A percentile compares a stretch with the other conserved stretches of the same genome.
Conservation (phyloP, 2,888 invertebrate genomes). For the Phyto melanocephala region DNA sequence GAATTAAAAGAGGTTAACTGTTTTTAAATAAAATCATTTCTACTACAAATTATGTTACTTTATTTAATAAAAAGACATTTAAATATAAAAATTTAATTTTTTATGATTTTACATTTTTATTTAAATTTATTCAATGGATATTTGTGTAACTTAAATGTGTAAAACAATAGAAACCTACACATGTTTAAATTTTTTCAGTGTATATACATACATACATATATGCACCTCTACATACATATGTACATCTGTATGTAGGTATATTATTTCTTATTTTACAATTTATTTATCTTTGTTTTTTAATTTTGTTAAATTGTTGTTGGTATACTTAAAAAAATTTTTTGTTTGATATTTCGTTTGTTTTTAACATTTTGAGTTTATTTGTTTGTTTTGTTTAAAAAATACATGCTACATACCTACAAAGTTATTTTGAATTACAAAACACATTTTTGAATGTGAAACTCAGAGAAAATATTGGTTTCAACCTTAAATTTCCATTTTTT, state of each 20-base stretch:
- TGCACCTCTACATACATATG: too few relatives aligned
- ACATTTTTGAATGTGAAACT: constrained; percentile 28
- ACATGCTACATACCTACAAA: constrained; percentile 1
- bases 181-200: not conserved
- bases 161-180: not conserved
- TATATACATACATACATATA: not conserved
- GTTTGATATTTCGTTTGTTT: constrained; percentile 43
- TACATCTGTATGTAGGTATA: constrained; percentile 1
- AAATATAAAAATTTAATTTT: too few relatives aligned
- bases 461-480: constrained; percentile 43
- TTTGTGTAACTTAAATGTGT: too few relatives aligned
- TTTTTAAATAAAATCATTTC: too few relatives aligned
- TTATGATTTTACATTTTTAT: too few relatives aligned
- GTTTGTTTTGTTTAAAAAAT: constrained; percentile 52
- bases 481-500: constrained; percentile 43
- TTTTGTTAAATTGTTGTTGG: constrained; percentile 60
- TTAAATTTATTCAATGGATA: too few relatives aligned
- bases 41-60: too few relatives aligned
- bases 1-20: too few relatives aligned
- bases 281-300: constrained; percentile 57
- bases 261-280: constrained; percentile 25
- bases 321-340: constrained; percentile 32
- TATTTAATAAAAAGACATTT: too few relatives aligned
- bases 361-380: constrained; percentile 55
- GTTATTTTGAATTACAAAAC: constrained; percentile 25